Evolutionary conservation across 2,888 invertebrate genomes (phyloP).

Genomic region (Nipponacmea schrenckii): DNA sequence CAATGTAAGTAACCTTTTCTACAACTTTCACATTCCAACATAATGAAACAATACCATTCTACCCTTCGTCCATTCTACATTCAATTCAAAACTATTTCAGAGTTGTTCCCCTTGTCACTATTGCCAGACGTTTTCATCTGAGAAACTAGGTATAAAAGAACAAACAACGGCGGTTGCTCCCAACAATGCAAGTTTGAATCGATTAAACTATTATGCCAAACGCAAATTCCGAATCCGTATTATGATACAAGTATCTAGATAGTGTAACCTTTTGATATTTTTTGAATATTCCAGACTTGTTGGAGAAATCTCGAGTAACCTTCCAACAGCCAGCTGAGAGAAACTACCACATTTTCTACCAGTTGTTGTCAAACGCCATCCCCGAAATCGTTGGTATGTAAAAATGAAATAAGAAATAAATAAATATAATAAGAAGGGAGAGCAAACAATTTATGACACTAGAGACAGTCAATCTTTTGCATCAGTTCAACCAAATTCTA

Average conservation of each 20-base stretch:
- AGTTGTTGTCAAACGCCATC: conserved; percentile 73
- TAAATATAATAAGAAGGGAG: background rate
- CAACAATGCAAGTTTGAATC: no score
- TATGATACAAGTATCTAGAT: no score
- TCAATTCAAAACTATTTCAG: background rate
- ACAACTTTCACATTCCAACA: background rate
- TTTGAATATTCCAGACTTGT: conserved; percentile 79
- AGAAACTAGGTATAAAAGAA: no score
- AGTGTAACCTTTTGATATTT: no score
- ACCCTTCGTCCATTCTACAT: background rate
- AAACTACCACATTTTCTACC: conserved; percentile 99
- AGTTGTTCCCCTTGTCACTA: background rate
- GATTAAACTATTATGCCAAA: no score
- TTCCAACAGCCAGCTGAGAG: conserved; percentile 96
- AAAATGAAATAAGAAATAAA: background rate
- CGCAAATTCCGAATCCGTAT: no score
- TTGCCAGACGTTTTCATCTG: no score
- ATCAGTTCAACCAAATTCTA: no score
- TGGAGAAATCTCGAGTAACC: conserved; percentile 99
- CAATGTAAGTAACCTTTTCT: conserved; percentile 84
- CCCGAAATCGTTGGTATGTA: conserved; percentile 46
- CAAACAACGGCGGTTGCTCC: no score
- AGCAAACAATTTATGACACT: background rate
- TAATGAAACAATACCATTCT: background rate
- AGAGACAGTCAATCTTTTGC: background rate